Conservation (phyloP, 64 coral and sea anemone genomes). For the Montipora efflorescens region DNA sequence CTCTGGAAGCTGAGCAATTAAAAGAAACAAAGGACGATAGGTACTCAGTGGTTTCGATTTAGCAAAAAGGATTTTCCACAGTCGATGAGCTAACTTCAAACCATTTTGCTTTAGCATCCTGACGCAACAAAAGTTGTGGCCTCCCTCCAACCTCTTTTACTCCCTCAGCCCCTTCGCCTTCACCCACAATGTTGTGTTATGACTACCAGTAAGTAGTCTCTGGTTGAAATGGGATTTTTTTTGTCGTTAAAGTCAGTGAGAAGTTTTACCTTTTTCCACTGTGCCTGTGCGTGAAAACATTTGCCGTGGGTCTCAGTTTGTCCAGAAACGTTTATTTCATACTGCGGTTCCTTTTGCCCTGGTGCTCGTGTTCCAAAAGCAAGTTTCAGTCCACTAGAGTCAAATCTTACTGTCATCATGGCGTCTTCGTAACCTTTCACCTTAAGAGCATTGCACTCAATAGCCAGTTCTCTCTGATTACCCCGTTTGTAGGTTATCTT, state of each 20-base stretch:
- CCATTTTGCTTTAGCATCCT: neutral
- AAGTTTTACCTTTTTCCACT: conserved; percentile 19
- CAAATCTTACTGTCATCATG: neutral
- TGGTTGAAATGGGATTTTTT: too few relatives aligned
- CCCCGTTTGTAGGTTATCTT: conserved; percentile 5
- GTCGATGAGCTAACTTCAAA: neutral
- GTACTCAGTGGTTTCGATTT: neutral
- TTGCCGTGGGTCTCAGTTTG: conserved; percentile 11
- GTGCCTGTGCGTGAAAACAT: neutral
- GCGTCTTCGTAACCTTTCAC: neutral
- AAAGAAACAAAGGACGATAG: neutral
- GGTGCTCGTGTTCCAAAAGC: conserved; percentile 10
- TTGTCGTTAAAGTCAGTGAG: neutral
- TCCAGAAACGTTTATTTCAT: neutral
- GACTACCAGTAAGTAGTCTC: too few relatives aligned
- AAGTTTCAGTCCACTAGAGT: neutral
- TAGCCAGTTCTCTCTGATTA: neutral
- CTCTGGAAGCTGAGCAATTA: conserved; percentile 36
- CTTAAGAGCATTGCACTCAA: neutral
- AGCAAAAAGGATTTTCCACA: too few relatives aligned
- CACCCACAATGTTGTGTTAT: too few relatives aligned
- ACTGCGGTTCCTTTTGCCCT: neutral
- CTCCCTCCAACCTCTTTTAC: too few relatives aligned
- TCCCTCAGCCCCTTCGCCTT: too few relatives aligned
- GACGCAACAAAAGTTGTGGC: too few relatives aligned